Conservation (phyloP, 2,113 vertebrate species). For the Lagopus muta region DNA sequence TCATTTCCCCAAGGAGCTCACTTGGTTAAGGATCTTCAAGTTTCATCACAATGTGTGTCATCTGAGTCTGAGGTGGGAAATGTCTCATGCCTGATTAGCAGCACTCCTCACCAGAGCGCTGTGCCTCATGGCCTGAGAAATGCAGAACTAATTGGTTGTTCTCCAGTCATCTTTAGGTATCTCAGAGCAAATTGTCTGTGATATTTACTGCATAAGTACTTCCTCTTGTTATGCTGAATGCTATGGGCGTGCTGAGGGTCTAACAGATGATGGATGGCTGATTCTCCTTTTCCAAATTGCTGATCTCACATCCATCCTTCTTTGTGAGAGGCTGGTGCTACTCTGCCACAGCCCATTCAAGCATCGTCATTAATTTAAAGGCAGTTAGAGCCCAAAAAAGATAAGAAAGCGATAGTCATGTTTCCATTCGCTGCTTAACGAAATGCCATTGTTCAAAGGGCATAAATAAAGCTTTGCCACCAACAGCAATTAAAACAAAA, state of each 20-base stretch:
- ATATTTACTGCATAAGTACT: neutral
- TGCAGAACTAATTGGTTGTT: neutral
- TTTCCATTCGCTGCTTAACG: neutral
- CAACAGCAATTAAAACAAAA: neutral
- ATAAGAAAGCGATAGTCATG: neutral
- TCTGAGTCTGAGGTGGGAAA: fast-evolving
- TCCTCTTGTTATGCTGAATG: neutral
- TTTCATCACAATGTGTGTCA: neutral
- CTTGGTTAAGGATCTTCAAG: neutral
- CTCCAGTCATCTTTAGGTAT: neutral
- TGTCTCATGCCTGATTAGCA: fast-evolving
- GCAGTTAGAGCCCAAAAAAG: neutral
- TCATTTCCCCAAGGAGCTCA: neutral
- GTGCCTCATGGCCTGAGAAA: fast-evolving
- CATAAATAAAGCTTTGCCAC: fast-evolving
- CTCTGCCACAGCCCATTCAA: neutral
- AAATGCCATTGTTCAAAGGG: neutral
- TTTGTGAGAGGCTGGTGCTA: neutral
- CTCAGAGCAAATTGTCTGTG: neutral
- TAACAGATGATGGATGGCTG: neutral
- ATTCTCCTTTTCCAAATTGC: neutral
- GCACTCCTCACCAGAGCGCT: fast-evolving
- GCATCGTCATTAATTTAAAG: neutral
- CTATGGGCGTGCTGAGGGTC: neutral
- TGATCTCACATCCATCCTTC: neutral